A percentile compares a stretch with the other conserved stretches of the same genome.
These are phyloP conservation scores for Hirtodrosophila duncani DNA, from an alignment of 2,888 invertebrate species.

Conservation along the genomic window DNA sequence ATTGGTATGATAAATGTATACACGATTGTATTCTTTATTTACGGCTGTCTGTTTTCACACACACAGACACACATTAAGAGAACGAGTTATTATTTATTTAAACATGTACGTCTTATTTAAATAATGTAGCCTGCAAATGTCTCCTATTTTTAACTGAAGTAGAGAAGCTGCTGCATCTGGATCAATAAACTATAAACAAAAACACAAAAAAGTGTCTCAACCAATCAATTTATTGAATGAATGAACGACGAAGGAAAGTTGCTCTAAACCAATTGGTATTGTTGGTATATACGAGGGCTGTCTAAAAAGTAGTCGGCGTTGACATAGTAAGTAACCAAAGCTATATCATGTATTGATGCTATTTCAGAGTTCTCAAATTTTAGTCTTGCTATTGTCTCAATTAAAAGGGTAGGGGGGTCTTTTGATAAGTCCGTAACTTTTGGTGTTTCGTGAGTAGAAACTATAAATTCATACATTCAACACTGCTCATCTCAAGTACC, in stretches of 20 bases:
- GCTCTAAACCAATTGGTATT: too few relatives aligned
- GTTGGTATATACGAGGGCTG: too few relatives aligned
- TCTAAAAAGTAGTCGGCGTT: too few relatives aligned
- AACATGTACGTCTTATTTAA: conserved; percentile 47
- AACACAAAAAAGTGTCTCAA: conserved; percentile 24
- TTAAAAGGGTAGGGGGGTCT: too few relatives aligned
- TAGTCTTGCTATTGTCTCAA: too few relatives aligned
- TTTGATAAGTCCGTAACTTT: too few relatives aligned
- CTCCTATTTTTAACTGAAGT: conserved; percentile 39
- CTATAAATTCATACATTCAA: too few relatives aligned
- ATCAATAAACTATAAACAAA: conserved; percentile 22
- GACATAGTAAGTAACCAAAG: too few relatives aligned
- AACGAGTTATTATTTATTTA: conserved; percentile 55
- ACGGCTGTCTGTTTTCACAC: conserved; percentile 51
- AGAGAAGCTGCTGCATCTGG: conserved; percentile 17
- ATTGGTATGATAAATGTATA: conserved; percentile 59
- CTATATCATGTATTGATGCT: too few relatives aligned
- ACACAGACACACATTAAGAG: conserved; percentile 45
- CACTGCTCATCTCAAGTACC: too few relatives aligned
- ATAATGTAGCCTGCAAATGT: conserved; percentile 62
- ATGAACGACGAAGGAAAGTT: background rate
- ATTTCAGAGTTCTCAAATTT: too few relatives aligned
- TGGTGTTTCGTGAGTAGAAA: too few relatives aligned
- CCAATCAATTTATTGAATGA: conserved; percentile 14
- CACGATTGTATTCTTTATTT: conserved; percentile 49